Conservation (phyloP, 2,113 vertebrate genomes). For the Sinosuthora webbiana region DNA sequence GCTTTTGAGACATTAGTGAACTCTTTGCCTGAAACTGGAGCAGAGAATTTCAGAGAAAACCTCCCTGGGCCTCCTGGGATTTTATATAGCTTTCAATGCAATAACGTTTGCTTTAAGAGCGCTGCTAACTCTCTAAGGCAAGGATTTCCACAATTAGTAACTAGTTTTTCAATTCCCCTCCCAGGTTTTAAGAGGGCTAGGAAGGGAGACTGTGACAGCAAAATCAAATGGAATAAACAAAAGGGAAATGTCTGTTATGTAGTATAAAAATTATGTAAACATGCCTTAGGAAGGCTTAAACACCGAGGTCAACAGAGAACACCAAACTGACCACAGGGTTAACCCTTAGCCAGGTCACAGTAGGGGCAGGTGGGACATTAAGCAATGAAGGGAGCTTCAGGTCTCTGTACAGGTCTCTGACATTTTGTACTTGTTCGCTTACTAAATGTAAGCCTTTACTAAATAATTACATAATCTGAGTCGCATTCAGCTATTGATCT, state of each 20-base stretch:
- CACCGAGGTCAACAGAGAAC: neutral
- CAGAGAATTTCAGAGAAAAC: constrained; percentile 31
- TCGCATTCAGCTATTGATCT: neutral
- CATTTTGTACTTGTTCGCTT: neutral
- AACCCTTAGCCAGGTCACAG: neutral
- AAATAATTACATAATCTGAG: neutral
- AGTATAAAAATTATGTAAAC: neutral
- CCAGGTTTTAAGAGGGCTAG: neutral
- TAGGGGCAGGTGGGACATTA: neutral
- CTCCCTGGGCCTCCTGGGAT: neutral
- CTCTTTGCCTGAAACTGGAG: constrained; percentile 41
- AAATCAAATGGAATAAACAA: constrained; percentile 30
- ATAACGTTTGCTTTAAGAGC: neutral
- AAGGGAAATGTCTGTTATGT: neutral
- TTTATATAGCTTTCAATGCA: constrained; percentile 26
- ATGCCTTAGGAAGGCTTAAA: neutral
- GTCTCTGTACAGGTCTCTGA: neutral
- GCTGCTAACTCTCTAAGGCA: neutral
- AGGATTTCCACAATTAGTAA: constrained; percentile 43
- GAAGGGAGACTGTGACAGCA: neutral
- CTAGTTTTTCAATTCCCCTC: constrained; percentile 26
- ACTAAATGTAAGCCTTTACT: neutral
- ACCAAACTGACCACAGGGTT: neutral
- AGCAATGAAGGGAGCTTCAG: neutral
- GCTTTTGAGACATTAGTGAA: neutral